Base-by-base conservation (phyloP, 1,140 invertebrate species). In the Diorhabda elongata region DNA sequence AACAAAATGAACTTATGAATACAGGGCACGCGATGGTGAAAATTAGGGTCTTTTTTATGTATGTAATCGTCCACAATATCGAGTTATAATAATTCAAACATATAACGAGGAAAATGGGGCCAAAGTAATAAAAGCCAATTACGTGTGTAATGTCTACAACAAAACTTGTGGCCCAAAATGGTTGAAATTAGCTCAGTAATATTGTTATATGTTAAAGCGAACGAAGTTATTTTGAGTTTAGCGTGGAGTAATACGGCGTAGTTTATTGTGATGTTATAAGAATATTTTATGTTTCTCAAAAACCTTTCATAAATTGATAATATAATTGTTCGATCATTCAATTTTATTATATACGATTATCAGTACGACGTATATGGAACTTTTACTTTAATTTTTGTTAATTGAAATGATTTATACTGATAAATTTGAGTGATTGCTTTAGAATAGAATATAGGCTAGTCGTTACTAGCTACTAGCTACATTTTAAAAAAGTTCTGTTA, bases 141-240 rank as follows among this genome's bases (percentile, higher is more conserved):
- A 62, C 61, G 61, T 62, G 61, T 62, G 43, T 44, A 62, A 62
- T 62, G 61, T 62, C 61, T 62, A 41, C 42, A 61, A 62, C 61
- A 62, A 62, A 62, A 62, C 42, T 62, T 43, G 61, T 62, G 44
- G 61, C n/a, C n/a, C 61, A 44, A 43, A 62, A 42, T 9, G 61
- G 42, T 6, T 44, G 61, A 43, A 62, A 62, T 62, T 62, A 62
- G 61, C 61, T 44, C 43, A 62, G 42, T 44, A n/a, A 62, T 62
- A 44, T 44, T 44, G 44, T 44, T 44, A 62, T 44, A 62, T 44
- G 61, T 62, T 62, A 44, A n/a, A 62, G 43, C 43, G n/a, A 62
- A 62, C 44, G 44, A 62, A 6, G 61, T 47, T 62, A 44, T 62
- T 44, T 52, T n/a, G 6, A 52, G 47, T 52, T 52, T 52, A 52